A percentile compares a stretch with the other conserved stretches of the same genome.
These are phyloP conservation scores for Melanargia galathea DNA, from an alignment of 2,888 invertebrate species.

Conservation along the genomic window DNA sequence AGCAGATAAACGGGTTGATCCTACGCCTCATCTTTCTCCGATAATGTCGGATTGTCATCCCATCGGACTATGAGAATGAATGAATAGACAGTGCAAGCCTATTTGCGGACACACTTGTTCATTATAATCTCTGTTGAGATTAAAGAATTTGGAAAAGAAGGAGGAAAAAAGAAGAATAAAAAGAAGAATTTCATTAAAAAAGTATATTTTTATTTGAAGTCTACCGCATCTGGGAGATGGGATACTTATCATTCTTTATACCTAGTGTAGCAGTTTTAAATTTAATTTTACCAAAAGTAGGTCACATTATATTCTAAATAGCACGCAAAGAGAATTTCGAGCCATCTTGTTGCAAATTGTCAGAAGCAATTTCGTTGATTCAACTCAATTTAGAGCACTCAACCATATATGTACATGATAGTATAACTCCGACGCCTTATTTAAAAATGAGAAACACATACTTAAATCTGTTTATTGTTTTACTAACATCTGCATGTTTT, in stretches of 20 bases:
- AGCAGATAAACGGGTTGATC: no score
- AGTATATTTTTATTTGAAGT: no score
- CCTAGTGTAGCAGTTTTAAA: background rate
- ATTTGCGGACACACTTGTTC: no score
- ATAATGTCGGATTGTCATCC: background rate
- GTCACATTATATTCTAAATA: background rate
- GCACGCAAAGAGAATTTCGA: background rate
- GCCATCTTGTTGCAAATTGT: constrained; percentile 1
- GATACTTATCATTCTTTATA: no score
- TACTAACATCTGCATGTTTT: no score
- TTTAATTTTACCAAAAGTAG: background rate
- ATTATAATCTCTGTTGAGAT: no score
- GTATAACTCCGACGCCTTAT: background rate
- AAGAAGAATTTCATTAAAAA: no score
- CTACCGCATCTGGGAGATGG: no score
- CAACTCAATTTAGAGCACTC: constrained; percentile 10
- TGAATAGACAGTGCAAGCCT: background rate
- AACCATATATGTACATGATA: no score
- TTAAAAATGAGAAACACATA: background rate
- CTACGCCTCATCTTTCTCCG: no score
- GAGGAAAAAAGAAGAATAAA: no score
- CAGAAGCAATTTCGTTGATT: background rate
- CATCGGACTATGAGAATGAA: background rate
- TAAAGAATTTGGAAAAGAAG: no score
- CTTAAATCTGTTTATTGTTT: background rate